Evolutionary conservation across 2,113 vertebrate genomes (phyloP).

Genomic region (Cariama cristata): DNA sequence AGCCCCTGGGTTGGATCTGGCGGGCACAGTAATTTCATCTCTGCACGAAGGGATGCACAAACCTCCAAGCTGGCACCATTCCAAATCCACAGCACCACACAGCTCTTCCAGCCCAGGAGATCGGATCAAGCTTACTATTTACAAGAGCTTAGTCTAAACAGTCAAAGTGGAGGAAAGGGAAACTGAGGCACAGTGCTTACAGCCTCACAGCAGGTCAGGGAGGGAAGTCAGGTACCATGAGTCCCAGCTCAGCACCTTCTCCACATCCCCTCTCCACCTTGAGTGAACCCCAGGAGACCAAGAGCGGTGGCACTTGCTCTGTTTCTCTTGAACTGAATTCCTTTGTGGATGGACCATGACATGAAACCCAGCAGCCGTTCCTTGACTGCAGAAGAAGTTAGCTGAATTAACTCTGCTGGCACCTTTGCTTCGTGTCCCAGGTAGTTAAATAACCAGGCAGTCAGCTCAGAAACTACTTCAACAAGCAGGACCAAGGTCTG

Average conservation of each 20-base stretch:
- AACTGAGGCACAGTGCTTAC: neutral
- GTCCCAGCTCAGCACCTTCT: neutral
- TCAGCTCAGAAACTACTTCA: neutral
- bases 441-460: neutral
- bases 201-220: neutral
- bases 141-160: neutral
- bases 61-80: neutral
- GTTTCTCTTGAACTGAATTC: neutral
- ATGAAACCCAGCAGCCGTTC: neutral
- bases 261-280: neutral
- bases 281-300: neutral
- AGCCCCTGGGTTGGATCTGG: neutral
- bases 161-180: neutral
- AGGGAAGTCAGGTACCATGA: neutral
- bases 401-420: neutral
- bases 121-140: neutral
- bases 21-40: neutral
- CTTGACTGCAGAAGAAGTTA: neutral
- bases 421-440: neutral
- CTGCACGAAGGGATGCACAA: accelerated
- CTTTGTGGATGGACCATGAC: neutral
- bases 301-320: accelerated
- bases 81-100: neutral
- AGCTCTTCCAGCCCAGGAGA: neutral
- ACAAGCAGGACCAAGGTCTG: neutral